Percentiles rank a stretch among this genome's conserved stretches.
Evolutionary conservation across 2,888 invertebrate genomes (phyloP).

Genomic region (Drosophila birchii): DNA sequence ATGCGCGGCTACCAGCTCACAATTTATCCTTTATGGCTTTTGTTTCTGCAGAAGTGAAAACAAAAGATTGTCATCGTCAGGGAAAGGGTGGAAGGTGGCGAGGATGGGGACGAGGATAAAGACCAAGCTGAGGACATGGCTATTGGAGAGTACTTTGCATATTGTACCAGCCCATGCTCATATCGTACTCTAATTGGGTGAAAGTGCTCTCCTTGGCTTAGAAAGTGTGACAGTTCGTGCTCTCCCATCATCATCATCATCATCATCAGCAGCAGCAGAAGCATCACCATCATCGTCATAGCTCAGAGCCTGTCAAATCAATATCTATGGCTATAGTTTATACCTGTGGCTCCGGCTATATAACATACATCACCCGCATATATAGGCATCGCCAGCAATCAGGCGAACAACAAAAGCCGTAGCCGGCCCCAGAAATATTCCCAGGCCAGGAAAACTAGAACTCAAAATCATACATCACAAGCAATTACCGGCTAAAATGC

Average conservation of each 20-base stretch:
- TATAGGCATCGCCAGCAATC: constrained; percentile 77
- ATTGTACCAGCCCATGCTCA: constrained; percentile 25
- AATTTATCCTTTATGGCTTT: constrained; percentile 79
- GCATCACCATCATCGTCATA: constrained; percentile 31
- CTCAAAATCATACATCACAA: constrained; percentile 80
- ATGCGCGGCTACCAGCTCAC: constrained; percentile 78
- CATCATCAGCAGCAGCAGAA: constrained; percentile 7
- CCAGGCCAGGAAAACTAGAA: constrained; percentile 77
- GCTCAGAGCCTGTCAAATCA: constrained; percentile 68
- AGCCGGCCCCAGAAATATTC: constrained; percentile 65
- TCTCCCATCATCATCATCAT: constrained; percentile 53
- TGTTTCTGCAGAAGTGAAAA: constrained; percentile 83
- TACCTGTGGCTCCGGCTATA: constrained; percentile 65
- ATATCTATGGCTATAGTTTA: constrained; percentile 71
- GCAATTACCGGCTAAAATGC: constrained; percentile 80
- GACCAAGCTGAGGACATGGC: neutral
- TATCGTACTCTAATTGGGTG: constrained; percentile 70
- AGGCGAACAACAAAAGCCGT: constrained; percentile 63
- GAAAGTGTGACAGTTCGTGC: constrained; percentile 72
- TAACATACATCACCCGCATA: constrained; percentile 79
- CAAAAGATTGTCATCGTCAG: constrained; percentile 81
- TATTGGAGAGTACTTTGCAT: constrained; percentile 58
- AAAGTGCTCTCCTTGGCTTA: constrained; percentile 66
- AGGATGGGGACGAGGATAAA: neutral
- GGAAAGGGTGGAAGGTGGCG: constrained; percentile 20